Evolutionary conservation across 1,140 invertebrate genomes (phyloP), one percentile per base, ranked within the genome.

Genomic region (Bathynomus jamesi): DNA sequence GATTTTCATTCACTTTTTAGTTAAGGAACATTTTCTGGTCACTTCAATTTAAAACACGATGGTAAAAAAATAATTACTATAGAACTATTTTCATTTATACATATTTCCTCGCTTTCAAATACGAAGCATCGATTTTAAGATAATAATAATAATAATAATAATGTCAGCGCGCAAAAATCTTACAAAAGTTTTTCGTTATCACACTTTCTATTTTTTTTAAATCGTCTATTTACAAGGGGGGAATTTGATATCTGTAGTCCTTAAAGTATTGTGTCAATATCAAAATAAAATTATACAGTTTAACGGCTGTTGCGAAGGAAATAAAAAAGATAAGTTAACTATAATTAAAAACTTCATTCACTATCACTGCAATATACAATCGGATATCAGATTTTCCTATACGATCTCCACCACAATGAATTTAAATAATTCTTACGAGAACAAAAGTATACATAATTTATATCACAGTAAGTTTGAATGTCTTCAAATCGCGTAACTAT

Each of bases 31-130:
- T 11, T 21, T 11, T 17, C 21, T 3, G 21, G 21, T 2, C 40
- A 53, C 40, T 11, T 53, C 40, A 53, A 11, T 53, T 53, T 40
- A 17, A 53, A 53, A 53, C 40, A 17, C 40, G 40, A 53, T 53
- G 40, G 40, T 53, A 53, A 53, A 53, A 53, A 53, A 53, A 53
- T 53, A 53, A 17, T 53, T 53, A 53, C 21, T 53, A 17, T 53
- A 53, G 40, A 53, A 53, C 40, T 53, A 53, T 53, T 53, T 53
- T 53, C 40, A 53, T 53, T 53, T 53, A 53, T 53, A 53, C 40
- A 53, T 53, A 53, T 53, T 53, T 21, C 40, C 21, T 1, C 21
- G 40, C 40, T 5, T 53, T 53, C 13, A 53, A 53, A 40, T 17
- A 7, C 13, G 21, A 53, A 53, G 40, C 40, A 53, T 17, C 21